Evolutionary conservation across 2,113 vertebrate species (phyloP), one percentile per base, ranked within the genome.

Genomic region (Elachura formosa): DNA sequence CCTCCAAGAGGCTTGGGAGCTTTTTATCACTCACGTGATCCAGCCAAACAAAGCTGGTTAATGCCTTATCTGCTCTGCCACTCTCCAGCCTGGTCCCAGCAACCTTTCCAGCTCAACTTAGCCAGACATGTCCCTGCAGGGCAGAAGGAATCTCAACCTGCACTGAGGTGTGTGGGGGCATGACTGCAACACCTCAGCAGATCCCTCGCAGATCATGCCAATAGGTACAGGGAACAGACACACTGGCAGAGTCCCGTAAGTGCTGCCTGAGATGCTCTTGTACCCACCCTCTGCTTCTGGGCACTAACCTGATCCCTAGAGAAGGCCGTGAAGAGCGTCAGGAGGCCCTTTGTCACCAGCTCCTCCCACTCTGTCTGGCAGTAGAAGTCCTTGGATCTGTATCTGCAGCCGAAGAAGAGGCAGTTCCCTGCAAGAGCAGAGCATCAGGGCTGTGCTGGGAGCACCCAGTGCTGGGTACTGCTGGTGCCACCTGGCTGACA

Each of bases 341-440:
- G 95, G 34, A 96, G 96, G 55, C 98, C 98, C 9, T 84, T 96
- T 29, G 86, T 48, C 72, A 95, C 94, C 94, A 98, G 97, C 41
- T 97, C 98, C 84, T 98, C 98, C 99, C 99, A 99, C 81, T 99
- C 99, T 0, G 72, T 76, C n/a, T 96, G 93, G 96, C 98, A 99
- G 96, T 98, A 99, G 97, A 99, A 99, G 93, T 99, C 99, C 87
- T 98, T 98, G 63, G 95, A 94, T 94, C 98, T 95, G 6, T 97
- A 96, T 31, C 99, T 98, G 89, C 99, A 99, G 87, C 99, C 99
- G 0, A 99, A 99, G 87, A 99, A 99, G 78, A 99, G 94, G 73
- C 97, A 91, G 51, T 98, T 99, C 64, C 96, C 99, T 99, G 87
- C 54, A 68, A 83, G 55, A 72, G 33, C 63, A 94, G 79, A 92